Base-by-base conservation (phyloP, 2,888 invertebrate species). In the Caradrina kadenii region DNA sequence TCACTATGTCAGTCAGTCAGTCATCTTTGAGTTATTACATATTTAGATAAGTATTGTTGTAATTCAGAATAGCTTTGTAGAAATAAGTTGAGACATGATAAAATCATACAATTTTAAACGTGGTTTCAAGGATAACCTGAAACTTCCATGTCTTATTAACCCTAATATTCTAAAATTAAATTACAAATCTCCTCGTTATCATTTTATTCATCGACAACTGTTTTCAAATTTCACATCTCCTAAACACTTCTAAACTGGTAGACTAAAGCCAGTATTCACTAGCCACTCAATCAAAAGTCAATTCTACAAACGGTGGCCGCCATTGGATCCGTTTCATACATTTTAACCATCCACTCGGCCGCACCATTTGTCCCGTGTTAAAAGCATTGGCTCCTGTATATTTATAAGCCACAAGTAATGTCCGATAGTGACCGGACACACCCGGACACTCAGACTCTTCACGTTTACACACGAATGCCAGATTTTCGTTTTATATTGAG, bases 311-410 rank as follows among this genome's bases (percentile, higher is more conserved):
- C 70, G 56, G 31, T 42, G 60, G 49, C 74, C 49, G 11, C 66
- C 72, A 59, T 76, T 19, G 62, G 52, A 70, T 74, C 64, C 69
- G 54, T 90, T 92, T 94, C 94, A 95, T 95, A 93, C 94, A 95
- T 95, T 95, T 95, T 95, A 94, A 94, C 86, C 72, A 70, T 83
- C 81, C 83, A 76, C 85, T 83, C 76, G 72, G 54, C 65, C 69
- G 68, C 79, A 84, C 90, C 91, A 92, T 93, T 93, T 94, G 94
- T 94, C 93, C 48, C 67, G 70, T 89, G 90, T 91, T 96, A 94
- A 96, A 94, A 95, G 96, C 93, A 96, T 96, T 96, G 95, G 89
- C 95, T 95, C 74, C 87, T 96, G 93, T 95, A 94, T 96, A 96
- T 96, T 95, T 95, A 96, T 96, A 94, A 94, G 93, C 77, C 73